Conservation (phyloP, 2,888 invertebrate species). For the Machimus atricapillus region DNA sequence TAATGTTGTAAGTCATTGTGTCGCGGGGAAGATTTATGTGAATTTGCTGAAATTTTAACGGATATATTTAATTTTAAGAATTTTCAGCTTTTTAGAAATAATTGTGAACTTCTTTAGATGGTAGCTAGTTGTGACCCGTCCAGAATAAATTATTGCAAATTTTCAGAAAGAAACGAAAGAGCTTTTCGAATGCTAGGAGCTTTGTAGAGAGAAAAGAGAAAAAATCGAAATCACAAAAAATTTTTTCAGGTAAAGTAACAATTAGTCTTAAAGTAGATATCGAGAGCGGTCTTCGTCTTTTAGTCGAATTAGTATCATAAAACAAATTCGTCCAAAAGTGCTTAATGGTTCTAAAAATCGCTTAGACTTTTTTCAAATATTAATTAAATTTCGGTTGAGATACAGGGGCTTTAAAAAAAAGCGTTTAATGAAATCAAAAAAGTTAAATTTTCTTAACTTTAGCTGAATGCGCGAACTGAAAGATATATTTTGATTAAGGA, state of each 20-base stretch:
- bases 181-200: background rate
- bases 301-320: background rate
- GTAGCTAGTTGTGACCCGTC: constrained; percentile 13
- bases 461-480: background rate
- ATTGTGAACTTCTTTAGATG: background rate
- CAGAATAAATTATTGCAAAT: background rate
- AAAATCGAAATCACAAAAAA: background rate
- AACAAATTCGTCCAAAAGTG: background rate
- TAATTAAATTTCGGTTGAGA: background rate
- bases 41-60: background rate
- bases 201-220: background rate
- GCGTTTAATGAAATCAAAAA: background rate
- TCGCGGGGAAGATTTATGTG: background rate
- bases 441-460: background rate
- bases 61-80: background rate
- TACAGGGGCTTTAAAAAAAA: background rate
- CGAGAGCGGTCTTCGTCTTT: background rate
- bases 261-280: background rate
- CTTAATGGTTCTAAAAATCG: background rate
- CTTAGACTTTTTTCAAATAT: background rate
- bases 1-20: background rate
- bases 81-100: background rate
- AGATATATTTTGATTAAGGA: background rate
- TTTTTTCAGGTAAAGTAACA: background rate
- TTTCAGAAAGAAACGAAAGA: background rate